A percentile compares a stretch with the other conserved stretches of the same genome.
These are phyloP conservation scores for Onychostoma macrolepis DNA, from an alignment of 2,113 vertebrate species.

Conservation along the genomic window DNA sequence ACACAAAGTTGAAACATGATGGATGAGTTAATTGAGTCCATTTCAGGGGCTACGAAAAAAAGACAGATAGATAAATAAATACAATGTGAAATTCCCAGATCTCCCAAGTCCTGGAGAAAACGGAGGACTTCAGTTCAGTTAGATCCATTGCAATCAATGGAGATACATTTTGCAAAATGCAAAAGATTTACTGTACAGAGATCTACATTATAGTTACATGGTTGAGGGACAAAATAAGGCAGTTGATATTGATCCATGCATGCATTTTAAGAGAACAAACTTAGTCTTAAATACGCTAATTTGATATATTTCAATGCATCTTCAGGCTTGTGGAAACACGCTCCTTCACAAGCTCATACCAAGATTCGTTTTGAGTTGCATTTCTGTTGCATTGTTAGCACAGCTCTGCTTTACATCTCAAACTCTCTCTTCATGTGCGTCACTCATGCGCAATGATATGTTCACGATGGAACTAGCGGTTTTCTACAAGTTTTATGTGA, in stretches of 20 bases:
- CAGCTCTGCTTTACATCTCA: conserved; percentile 1
- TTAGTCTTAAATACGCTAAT: conserved; percentile 63
- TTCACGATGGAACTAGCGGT: background rate
- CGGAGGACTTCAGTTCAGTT: conserved; percentile 59
- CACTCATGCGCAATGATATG: background rate
- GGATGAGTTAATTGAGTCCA: background rate
- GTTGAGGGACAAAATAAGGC: conserved; percentile 71
- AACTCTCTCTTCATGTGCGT: background rate
- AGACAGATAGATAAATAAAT: background rate
- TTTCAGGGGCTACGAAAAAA: conserved; percentile 4
- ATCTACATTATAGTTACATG: conserved; percentile 65
- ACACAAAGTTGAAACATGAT: conserved; percentile 54
- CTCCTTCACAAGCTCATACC: conserved; percentile 38
- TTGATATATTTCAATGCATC: conserved; percentile 56
- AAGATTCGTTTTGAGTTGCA: background rate
- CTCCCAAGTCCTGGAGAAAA: conserved; percentile 67
- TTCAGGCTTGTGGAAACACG: conserved; percentile 60
- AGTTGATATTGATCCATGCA: conserved; percentile 72
- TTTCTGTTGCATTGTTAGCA: background rate
- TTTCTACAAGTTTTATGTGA: background rate
- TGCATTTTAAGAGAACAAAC: conserved; percentile 68
- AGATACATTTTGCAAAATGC: conserved; percentile 79
- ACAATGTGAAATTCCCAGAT: conserved; percentile 26
- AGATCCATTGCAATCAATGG: conserved; percentile 80
- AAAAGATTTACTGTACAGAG: conserved; percentile 70